Evolutionary conservation across 2,888 invertebrate genomes (phyloP), one percentile per base, ranked within the genome.

Genomic region (Onchidella celtica): DNA sequence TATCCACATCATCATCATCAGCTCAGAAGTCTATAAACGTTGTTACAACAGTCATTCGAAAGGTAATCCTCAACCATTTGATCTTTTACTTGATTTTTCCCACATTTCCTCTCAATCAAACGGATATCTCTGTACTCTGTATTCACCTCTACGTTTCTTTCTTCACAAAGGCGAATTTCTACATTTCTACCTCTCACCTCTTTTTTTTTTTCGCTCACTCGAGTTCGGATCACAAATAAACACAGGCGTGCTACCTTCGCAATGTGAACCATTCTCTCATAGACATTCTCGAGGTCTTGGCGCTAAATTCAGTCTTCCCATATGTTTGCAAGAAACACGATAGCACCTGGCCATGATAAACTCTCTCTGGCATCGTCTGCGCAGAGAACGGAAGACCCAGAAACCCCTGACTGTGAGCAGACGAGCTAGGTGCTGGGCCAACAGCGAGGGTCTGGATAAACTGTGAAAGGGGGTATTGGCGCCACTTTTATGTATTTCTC

Each of bases 391-490:
- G 66, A 27, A 66, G 24, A 27, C 27, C 61, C 66, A 27, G 66
- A 32, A 66, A 34, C 36, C 32, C 61, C 27, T 34, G 77, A 27
- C 77, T 57, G 68, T 34, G 36, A 57, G 77, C 79, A 63, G 72
- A 59, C 79, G n/a, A 9, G 14, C 40, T 9, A 59, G 36, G 59
- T 79, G 79, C 79, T 79, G 79, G 79, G 63, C 79, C 79, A 79
- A 79, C 79, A 79, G 61, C 47, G 47, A 61, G 79, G 65, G 72
- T 34, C 78, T 79, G 72, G 11, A 47, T 79, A 79, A 79, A 79
- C 79, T 72, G 79, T 79, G 70, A 79, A 72, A 79, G 2, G 29
- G 6, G 9, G 21, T 17, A 14, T 21, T 24, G 29, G 38, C 40
- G 47, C 47, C 21, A 36, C 1, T 0, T 68, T 77, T 77, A 77